These are phyloP conservation scores for Brachionus koreanus DNA, from an alignment of 1,140 invertebrate genomes.

Conservation along the genomic window DNA sequence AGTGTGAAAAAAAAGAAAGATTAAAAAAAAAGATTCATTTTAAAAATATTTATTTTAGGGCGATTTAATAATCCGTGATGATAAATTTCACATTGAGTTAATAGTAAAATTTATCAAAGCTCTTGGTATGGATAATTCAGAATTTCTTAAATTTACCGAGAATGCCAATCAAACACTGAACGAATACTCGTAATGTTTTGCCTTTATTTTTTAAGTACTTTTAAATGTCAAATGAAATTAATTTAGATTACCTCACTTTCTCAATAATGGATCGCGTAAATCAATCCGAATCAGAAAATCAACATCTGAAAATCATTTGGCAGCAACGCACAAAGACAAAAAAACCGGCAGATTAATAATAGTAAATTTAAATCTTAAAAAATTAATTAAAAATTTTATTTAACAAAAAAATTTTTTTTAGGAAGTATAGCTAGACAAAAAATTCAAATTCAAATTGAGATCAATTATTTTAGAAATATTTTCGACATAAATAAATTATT, in stretches of 20 bases:
- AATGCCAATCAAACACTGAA: neutral
- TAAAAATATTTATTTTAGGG: neutral
- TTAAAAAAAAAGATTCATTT: neutral
- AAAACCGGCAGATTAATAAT: conserved; percentile 30
- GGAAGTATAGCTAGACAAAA: neutral
- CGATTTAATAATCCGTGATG: conserved; percentile 26
- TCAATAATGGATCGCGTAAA: conserved; percentile 1
- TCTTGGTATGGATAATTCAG: neutral
- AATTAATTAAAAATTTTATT: neutral
- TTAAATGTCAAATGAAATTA: neutral
- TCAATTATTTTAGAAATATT: neutral
- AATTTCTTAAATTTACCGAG: conserved; percentile 16
- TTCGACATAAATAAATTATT: neutral
- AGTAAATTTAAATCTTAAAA: neutral
- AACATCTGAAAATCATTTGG: conserved; percentile 14
- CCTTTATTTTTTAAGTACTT: neutral
- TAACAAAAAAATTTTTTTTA: neutral
- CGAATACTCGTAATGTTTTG: conserved; percentile 25
- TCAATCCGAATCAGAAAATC: conserved; percentile 22
- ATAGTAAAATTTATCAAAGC: neutral
- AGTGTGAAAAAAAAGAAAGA: neutral
- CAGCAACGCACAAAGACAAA: conserved; percentile 4
- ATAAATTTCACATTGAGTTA: conserved; percentile 32
- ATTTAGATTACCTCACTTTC: conserved; percentile 19
- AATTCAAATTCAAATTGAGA: neutral